phyloP scores from a whole-genome alignment of 2,888 invertebrate genomes.

The Tigriopus californicus region DNA sequence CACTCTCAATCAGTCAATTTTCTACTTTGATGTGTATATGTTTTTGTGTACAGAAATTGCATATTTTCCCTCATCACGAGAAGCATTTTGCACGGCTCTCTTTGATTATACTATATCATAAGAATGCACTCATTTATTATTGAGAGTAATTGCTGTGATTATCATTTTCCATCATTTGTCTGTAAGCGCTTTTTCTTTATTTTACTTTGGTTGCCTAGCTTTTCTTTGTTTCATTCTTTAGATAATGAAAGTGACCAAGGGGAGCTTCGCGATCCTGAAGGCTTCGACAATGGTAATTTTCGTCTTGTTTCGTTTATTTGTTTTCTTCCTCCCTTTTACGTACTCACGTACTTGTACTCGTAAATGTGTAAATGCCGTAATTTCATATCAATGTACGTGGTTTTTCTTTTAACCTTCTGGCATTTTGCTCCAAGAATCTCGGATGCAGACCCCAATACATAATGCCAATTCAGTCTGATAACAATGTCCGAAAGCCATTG shows the following conservation, averaged over 20 bases:
- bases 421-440: not conserved
- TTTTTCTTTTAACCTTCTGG: not conserved
- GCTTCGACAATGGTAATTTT: constrained; percentile 10
- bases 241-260: constrained; percentile 19
- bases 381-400: not conserved
- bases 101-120: not conserved
- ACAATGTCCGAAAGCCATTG: no score
- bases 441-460: no score
- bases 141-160: constrained; percentile 23
- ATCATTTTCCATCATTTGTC: not conserved
- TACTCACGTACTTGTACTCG: not conserved
- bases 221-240: constrained; percentile 18
- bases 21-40: not conserved
- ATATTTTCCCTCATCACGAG: no score
- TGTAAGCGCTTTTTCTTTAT: constrained; percentile 17
- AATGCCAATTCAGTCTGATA: no score
- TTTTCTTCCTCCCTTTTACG: not conserved
- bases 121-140: not conserved
- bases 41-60: not conserved
- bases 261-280: not conserved
- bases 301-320: constrained; percentile 8
- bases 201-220: constrained; percentile 19
- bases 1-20: not conserved
- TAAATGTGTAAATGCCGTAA: not conserved
- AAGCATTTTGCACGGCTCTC: not conserved